Base-by-base conservation (phyloP, 2,888 invertebrate genomes). In the Drosophila borealis region DNA sequence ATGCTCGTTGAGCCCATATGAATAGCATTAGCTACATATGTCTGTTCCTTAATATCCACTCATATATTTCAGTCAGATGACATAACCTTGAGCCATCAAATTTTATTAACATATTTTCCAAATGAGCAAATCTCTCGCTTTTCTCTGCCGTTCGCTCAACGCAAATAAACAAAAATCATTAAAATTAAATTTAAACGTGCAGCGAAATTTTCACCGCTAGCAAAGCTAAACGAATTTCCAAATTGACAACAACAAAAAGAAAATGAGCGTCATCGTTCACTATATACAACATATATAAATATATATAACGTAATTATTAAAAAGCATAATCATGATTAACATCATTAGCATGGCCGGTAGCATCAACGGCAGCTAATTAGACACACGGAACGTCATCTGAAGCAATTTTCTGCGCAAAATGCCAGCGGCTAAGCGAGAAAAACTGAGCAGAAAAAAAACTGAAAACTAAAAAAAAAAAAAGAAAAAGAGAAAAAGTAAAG, bases 71-170 rank as follows among this genome's bases (percentile, higher is more conserved):
- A 44, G 21, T 25, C 44, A 65, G 50, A 61, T 45, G 25, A 21
- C 48, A 11, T 56, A 69, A 54, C 82, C 87, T 82, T 83, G 81
- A 78, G 67, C 42, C 74, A 70, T 66, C 81, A 78, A 64, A 50
- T 63, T 65, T 81, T 76, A 78, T 83, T 83, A 82, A 69, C 75
- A 83, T 49, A 57, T 69, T 81, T 81, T 81, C 78, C 57, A 74
- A 75, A 80, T 61, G 54, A 69, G 48, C 49, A 59, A 67, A 62
- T 62, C 42, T 6, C 53, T 4, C 39, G 14, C n/a, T 17, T n/a
- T 13, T 11, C n/a, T 4, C 9, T 21, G 6, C 11, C 4, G 4
- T 11, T 33, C 25, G 9, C 29, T 39, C 29, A 19, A 8, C 21
- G n/a, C 14, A 11, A 8, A 36, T 13, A 10, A 13, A 17, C 45